phyloP scores from a whole-genome alignment of 2,888 invertebrate genomes.

The Caenorhabditis sp. region DNA sequence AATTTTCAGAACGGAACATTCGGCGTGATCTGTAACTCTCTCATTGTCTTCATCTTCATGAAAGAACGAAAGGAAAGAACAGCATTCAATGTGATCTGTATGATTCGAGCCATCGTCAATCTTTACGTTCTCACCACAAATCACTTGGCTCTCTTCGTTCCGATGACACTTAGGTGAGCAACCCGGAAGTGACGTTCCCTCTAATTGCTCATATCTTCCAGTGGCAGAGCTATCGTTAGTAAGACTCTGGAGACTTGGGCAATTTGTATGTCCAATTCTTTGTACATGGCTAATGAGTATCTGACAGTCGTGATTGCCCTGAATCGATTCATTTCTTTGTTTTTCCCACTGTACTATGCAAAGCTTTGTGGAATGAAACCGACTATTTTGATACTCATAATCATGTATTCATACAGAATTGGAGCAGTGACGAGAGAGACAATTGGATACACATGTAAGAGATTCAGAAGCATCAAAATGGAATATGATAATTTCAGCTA shows the following conservation, averaged over 20 bases:
- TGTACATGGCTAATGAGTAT: slow-evolving; percentile 44
- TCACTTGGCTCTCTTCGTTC: slow-evolving; percentile 37
- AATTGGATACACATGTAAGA: slow-evolving; percentile 20
- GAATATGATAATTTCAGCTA: slow-evolving; percentile 2
- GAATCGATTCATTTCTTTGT: slow-evolving; percentile 39
- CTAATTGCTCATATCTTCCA: background rate
- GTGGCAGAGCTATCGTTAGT: slow-evolving; percentile 8
- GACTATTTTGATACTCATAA: slow-evolving; percentile 17
- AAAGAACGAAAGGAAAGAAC: slow-evolving; percentile 46
- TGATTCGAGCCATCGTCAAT: slow-evolving; percentile 46
- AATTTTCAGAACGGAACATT: slow-evolving; percentile 44
- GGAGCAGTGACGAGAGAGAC: slow-evolving; percentile 24
- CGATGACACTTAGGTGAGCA: slow-evolving; percentile 42
- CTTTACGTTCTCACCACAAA: slow-evolving; percentile 33
- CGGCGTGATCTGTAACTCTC: slow-evolving; percentile 35
- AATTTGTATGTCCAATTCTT: slow-evolving; percentile 32
- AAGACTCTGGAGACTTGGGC: slow-evolving; percentile 31
- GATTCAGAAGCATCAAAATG: no score
- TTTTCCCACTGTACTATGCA: slow-evolving; percentile 32
- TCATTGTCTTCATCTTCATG: slow-evolving; percentile 45
- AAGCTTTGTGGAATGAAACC: slow-evolving; percentile 49
- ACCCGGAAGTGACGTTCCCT: slow-evolving; percentile 3
- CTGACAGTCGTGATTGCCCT: slow-evolving; percentile 29
- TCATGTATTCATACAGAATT: slow-evolving; percentile 36
- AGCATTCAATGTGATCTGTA: slow-evolving; percentile 48